Evolutionary conservation across 35 echinoderm and acorn worm species (phyloP).

Genomic region (Apostichopus japonicus): DNA sequence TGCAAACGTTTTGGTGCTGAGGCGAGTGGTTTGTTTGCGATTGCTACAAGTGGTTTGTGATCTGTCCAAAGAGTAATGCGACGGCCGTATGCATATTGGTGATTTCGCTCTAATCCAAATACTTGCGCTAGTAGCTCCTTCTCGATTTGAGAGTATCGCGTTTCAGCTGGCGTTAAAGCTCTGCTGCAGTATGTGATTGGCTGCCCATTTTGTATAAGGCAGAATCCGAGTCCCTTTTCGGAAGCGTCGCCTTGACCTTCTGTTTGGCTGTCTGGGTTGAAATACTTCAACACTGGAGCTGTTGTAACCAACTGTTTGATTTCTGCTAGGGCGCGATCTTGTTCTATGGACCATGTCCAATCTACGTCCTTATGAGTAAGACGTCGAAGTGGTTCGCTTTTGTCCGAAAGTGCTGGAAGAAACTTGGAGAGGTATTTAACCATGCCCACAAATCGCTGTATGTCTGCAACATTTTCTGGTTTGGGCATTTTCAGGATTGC

Average conservation of each 20-base stretch:
- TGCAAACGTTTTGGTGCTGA: constrained; percentile 68
- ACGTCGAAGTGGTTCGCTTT: constrained; percentile 58
- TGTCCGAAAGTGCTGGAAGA: constrained; percentile 57
- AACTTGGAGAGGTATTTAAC: constrained; percentile 73
- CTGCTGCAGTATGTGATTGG: constrained; percentile 53
- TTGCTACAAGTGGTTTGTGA: constrained; percentile 69
- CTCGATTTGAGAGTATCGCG: constrained; percentile 23
- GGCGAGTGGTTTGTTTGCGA: constrained; percentile 61
- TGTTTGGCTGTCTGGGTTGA: constrained; percentile 11
- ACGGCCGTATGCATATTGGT: constrained; percentile 56
- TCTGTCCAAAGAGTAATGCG: constrained; percentile 70
- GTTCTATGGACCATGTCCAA: not conserved
- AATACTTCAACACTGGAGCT: constrained; percentile 29
- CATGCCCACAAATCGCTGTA: constrained; percentile 62
- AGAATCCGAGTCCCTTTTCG: constrained; percentile 51
- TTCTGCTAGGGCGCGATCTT: not conserved
- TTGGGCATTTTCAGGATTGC: not conserved
- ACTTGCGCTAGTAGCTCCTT: constrained; percentile 36
- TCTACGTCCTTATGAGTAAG: constrained; percentile 1
- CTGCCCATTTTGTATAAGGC: constrained; percentile 47
- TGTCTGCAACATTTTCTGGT: not conserved
- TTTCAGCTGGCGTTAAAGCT: not conserved
- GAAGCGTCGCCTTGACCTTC: constrained; percentile 89
- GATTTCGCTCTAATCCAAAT: constrained; percentile 46
- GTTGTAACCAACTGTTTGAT: not conserved